These are phyloP conservation scores for Danionella dracula DNA, from an alignment of 2,797 vertebrate genomes.

Conservation along the genomic window DNA sequence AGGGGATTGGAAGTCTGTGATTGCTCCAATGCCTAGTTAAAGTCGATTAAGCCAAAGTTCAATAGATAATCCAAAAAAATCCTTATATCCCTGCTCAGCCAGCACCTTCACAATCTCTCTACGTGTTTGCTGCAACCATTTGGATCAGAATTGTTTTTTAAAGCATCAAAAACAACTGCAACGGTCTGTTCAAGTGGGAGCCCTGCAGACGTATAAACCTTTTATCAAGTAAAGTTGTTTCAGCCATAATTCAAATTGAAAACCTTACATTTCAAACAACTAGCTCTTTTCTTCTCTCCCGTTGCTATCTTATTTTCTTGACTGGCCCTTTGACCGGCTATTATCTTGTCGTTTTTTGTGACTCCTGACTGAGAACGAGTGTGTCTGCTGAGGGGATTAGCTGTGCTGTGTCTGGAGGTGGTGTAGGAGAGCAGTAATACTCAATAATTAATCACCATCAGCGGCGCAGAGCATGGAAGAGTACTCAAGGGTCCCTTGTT, in stretches of 20 bases:
- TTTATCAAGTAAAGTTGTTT: conserved; percentile 13
- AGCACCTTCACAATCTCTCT: neutral
- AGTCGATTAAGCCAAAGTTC: neutral
- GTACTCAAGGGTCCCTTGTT: conserved; percentile 53
- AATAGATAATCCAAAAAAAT: neutral
- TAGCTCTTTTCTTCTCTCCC: conserved; percentile 1
- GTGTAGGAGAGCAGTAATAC: conserved; percentile 31
- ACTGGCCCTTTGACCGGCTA: conserved; percentile 24
- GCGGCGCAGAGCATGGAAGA: conserved; percentile 62
- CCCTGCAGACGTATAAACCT: conserved; percentile 2
- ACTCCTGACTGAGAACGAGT: conserved; percentile 22
- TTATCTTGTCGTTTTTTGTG: conserved; percentile 11
- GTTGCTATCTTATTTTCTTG: conserved; percentile 11
- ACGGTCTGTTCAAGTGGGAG: neutral
- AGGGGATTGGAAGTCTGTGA: neutral
- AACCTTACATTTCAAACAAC: neutral
- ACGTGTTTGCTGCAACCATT: neutral
- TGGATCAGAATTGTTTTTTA: neutral
- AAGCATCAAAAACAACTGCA: neutral
- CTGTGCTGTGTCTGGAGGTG: conserved; percentile 22
- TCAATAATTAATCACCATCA: conserved; percentile 69
- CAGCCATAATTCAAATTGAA: conserved; percentile 15
- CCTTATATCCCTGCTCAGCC: neutral
- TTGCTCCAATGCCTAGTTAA: neutral
- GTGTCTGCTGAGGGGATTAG: conserved; percentile 25